A percentile compares a stretch with the other conserved stretches of the same genome.
phyloP scores from a whole-genome alignment of 2,888 invertebrate species.

The Microplitis deprimator region DNA sequence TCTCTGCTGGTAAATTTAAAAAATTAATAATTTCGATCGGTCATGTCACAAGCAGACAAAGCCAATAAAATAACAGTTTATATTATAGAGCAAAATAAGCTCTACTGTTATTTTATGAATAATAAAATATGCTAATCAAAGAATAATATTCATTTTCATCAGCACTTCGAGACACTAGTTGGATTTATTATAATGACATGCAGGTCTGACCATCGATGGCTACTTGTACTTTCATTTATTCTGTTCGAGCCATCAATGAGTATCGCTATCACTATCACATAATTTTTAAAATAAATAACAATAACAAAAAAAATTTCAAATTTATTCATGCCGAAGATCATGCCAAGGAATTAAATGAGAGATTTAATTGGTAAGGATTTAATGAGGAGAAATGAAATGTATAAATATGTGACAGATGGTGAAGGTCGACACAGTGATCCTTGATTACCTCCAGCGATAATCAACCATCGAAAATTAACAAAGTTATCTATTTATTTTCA shows the following conservation, averaged over 20 bases:
- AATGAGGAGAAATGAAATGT: constrained; percentile 15
- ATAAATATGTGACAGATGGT: constrained; percentile 16
- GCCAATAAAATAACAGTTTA: neutral
- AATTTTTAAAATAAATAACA: neutral
- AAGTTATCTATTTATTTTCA: too few relatives aligned
- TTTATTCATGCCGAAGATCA: constrained; percentile 1
- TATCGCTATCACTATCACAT: neutral
- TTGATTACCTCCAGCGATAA: constrained; percentile 7
- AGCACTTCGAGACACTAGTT: constrained; percentile 1
- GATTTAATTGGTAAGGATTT: neutral
- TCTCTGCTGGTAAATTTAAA: neutral
- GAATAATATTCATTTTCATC: neutral
- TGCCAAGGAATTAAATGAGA: neutral
- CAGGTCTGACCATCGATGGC: neutral
- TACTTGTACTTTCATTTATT: neutral
- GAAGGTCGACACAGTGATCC: constrained; percentile 21
- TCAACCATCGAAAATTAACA: constrained; percentile 10
- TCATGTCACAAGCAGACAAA: neutral
- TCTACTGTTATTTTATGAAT: neutral
- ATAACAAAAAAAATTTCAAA: neutral
- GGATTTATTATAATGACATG: neutral
- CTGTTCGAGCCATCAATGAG: neutral
- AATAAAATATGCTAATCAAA: neutral
- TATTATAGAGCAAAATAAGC: neutral
- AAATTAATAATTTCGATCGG: neutral